Percentiles rank a stretch among this genome's conserved stretches.
Conservation (phyloP, 2,888 invertebrate genomes). For the Drosophila infuscata region DNA sequence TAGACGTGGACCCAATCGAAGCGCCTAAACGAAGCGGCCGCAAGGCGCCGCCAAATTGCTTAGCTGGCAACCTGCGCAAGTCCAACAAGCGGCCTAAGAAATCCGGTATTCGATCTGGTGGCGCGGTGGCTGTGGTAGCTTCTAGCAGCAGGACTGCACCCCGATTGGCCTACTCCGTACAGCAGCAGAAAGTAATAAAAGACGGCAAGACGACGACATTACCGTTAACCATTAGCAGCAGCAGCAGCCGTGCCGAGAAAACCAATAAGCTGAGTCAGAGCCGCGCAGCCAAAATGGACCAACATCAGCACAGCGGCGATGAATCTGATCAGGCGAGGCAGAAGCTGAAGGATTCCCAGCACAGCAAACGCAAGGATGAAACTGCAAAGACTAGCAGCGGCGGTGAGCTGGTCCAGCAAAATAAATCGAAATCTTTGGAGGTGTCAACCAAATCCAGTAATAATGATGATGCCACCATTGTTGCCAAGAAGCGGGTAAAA, state of each 20-base stretch:
- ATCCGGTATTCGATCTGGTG: conserved; percentile 8
- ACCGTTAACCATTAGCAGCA: neutral
- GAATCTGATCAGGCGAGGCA: conserved; percentile 35
- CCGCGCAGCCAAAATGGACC: conserved; percentile 22
- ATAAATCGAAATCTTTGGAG: neutral
- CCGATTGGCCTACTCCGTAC: conserved; percentile 45
- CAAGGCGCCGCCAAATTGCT: neutral
- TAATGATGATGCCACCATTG: conserved; percentile 1
- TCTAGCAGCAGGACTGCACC: conserved; percentile 9
- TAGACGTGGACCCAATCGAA: conserved; percentile 11
- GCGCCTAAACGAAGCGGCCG: neutral
- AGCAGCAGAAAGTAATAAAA: conserved; percentile 8
- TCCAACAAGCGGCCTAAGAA: conserved; percentile 21
- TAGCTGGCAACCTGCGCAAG: neutral
- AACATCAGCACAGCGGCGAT: conserved; percentile 37
- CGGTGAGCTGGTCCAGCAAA: conserved; percentile 4
- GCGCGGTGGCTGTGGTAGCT: neutral
- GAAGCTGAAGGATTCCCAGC: conserved; percentile 24
- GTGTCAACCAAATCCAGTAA: neutral
- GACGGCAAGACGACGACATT: neutral
- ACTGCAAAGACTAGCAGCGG: neutral
- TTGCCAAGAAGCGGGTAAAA: conserved; percentile 66
- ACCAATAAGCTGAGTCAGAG: conserved; percentile 2
- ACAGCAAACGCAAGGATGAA: conserved; percentile 34
- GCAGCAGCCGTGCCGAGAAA: neutral